Conservation (phyloP, 2,113 vertebrate species). For the Pipa parva region DNA sequence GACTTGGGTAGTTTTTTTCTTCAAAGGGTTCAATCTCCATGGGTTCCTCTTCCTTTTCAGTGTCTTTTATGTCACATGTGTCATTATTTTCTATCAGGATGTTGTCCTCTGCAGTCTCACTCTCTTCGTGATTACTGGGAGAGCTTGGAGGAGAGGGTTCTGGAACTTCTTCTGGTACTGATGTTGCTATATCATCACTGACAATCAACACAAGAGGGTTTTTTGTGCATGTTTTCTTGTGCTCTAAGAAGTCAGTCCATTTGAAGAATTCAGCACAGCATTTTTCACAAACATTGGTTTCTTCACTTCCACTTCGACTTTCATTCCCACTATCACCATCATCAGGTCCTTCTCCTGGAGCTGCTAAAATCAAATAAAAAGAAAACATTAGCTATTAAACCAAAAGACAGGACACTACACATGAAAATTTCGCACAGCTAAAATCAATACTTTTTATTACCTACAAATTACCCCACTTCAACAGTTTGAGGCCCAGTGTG, state of each 20-base stretch:
- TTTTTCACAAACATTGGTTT: slow-evolving; percentile 88
- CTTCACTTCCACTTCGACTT: slow-evolving; percentile 90
- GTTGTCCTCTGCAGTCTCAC: slow-evolving; percentile 81
- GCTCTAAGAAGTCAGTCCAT: slow-evolving; percentile 92
- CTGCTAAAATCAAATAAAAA: slow-evolving; percentile 72
- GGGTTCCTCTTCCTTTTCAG: slow-evolving; percentile 81
- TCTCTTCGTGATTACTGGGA: slow-evolving; percentile 80
- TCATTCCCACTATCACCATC: slow-evolving; percentile 89
- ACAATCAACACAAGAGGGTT: slow-evolving; percentile 92
- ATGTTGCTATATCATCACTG: slow-evolving; percentile 82
- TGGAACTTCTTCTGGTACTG: slow-evolving; percentile 70
- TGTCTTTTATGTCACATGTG: slow-evolving; percentile 63
- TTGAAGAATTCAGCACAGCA: slow-evolving; percentile 98
- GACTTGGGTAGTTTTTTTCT: slow-evolving; percentile 71
- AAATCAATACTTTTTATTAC: slow-evolving; percentile 90
- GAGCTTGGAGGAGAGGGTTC: slow-evolving; percentile 84
- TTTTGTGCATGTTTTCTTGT: slow-evolving; percentile 89
- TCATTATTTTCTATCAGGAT: slow-evolving; percentile 69
- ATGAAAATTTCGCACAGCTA: slow-evolving; percentile 81
- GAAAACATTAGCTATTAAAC: slow-evolving; percentile 70
- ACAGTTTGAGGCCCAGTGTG: slow-evolving; percentile 72
- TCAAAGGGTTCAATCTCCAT: slow-evolving; percentile 85
- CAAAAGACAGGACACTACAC: slow-evolving; percentile 62
- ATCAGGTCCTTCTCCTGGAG: slow-evolving; percentile 79
- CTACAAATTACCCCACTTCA: slow-evolving; percentile 90